Base-by-base conservation (phyloP, 2,113 vertebrate genomes). In the Echinops telfairi region DNA sequence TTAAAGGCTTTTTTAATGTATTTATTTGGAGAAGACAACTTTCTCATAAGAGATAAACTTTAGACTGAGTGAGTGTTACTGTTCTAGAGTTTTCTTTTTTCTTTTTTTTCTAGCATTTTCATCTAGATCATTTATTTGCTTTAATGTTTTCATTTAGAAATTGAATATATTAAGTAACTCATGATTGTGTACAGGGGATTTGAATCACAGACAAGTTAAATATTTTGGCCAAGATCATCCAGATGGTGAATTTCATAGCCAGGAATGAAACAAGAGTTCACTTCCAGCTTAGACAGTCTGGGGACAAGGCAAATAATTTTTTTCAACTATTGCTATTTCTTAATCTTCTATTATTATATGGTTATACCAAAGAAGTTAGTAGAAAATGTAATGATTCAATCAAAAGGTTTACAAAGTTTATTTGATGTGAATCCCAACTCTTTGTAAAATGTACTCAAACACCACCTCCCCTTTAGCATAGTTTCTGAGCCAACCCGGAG, bases 61-160 rank as follows among this genome's bases (percentile, higher is more conserved):
- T 29, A 83, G 22, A 73, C 71, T 10, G 10, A 64, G 31, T 60
- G n/a, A 85, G 25, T 88, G 29, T 8, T 33, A 58, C 5, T 33
- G n/a, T 57, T 15, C 38, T 70, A 62, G n/a, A 43, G 36, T 76
- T 76, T 83, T 47, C 43, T 47, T 47, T 47, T 47, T n/a, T n/a
- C n/a, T 10, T 10, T 47, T 47, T 11, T 53, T 53, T 53, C 47
- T 53, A 53, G 6, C 10, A 53, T 11, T 53, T 53, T 53, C 12
- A 53, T 53, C 47, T 53, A 53, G 9, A 58, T 91, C 31, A 25
- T 76, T 92, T 93, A 83, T 29, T 71, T 79, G 53, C 33, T 91
- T 80, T 70, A 7, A 60, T 87, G 43, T 89, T 92, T 70, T 91
- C 88, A 93, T 38, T 88, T 80, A 92, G 77, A 94, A 91, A 47